Evolutionary conservation across 2,113 vertebrate species (phyloP), one percentile per base, ranked within the genome.

Genomic region (Heterocephalus glaber): DNA sequence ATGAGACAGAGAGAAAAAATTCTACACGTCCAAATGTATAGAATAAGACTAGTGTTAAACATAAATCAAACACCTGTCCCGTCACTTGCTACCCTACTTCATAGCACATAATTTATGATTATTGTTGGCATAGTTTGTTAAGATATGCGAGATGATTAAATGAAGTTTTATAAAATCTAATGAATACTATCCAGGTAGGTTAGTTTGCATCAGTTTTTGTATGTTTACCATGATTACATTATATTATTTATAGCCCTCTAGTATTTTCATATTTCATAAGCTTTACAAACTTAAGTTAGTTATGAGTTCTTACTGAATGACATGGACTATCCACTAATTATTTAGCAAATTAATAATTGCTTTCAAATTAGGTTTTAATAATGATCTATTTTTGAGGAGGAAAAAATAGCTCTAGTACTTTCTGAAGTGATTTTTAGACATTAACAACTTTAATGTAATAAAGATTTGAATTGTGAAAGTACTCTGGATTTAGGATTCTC

Each of bases 311-410:
- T 47, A 74, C 30, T 94, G n/a, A 96, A 94, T 41, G 92, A 96
- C 91, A 92, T 86, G 33, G 1, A 13, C 44, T 47, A 82, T 72
- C 1, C 16, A 86, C 2, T 28, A 82, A 10, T 26, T 0, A 1
- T 74, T 66, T 88, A 95, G 9, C 49, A 65, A 86, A 91, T 96
- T 86, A 92, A 93, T n/a, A 47, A 82, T 93, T 97, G 60, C 77
- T 97, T 28, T 88, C 47, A 96, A 13, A 60, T n/a, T 70, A 54
- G 33, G 19, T 47, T 88, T 95, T 95, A 80, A 47, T 92, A 56
- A 66, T 86, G 17, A n/a, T 87, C 52, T 47, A 86, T 95, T 2
- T 88, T 66, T 98, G 33, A 35, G 49, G 35, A 91, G 76, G 19
- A 38, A 72, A 77, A 66, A 91, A 61, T 58, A 82, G 6, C 16